These are phyloP conservation scores for Anisognathus igniventris DNA, from an alignment of 2,797 vertebrate species.

Conservation along the genomic window DNA sequence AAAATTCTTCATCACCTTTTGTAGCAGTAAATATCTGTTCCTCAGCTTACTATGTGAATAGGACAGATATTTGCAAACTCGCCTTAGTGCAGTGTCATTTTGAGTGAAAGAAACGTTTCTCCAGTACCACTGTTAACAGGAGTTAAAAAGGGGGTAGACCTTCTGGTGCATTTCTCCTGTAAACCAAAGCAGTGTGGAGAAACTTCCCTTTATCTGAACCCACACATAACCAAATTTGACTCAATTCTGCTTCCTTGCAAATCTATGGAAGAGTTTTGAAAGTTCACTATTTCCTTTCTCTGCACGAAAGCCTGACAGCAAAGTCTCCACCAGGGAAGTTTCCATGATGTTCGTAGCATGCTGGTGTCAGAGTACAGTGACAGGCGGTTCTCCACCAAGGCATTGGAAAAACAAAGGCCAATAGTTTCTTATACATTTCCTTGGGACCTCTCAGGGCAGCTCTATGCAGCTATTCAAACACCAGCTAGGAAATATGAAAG, in stretches of 20 bases:
- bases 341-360: background rate
- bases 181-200: background rate
- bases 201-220: background rate
- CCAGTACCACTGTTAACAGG: background rate
- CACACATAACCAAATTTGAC: background rate
- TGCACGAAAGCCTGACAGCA: background rate
- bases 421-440: background rate
- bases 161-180: background rate
- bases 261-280: background rate
- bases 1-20: background rate
- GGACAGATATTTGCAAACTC: background rate
- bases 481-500: background rate
- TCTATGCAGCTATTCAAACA: background rate
- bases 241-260: background rate
- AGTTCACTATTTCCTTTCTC: background rate
- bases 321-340: background rate
- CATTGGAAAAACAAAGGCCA: background rate
- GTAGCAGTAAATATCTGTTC: background rate
- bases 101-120: background rate
- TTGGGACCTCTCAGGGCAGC: background rate
- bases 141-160: background rate
- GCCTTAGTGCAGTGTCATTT: background rate
- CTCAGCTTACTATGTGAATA: background rate
- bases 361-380: background rate
- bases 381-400: background rate